These are phyloP conservation scores for Drosophila nr. perissopoda DNA, from an alignment of 2,888 invertebrate genomes.

Conservation along the genomic window DNA sequence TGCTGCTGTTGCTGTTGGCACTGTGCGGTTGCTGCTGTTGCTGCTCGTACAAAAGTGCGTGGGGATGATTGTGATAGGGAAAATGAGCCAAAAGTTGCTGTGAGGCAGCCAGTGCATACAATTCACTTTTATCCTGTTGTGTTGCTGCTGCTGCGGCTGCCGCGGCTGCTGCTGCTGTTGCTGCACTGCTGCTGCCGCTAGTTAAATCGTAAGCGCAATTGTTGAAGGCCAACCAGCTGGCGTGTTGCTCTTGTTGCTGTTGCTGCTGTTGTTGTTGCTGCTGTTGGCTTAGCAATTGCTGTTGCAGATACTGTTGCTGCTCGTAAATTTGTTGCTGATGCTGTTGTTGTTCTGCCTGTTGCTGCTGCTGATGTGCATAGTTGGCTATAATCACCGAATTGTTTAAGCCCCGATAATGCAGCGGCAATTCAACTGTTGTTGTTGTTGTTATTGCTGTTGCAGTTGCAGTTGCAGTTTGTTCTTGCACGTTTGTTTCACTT, in stretches of 20 bases:
- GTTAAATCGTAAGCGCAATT: constrained; percentile 63
- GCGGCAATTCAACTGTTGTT: constrained; percentile 61
- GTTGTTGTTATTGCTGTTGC: constrained; percentile 27
- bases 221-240: constrained; percentile 62
- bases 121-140: constrained; percentile 56
- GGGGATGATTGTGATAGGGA: constrained; percentile 50
- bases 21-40: constrained; percentile 50
- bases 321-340: constrained; percentile 65
- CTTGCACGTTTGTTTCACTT: constrained; percentile 63
- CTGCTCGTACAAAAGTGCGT: constrained; percentile 66
- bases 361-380: constrained; percentile 68
- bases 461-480: constrained; percentile 42
- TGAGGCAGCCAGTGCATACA: constrained; percentile 64
- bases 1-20: constrained; percentile 58
- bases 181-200: constrained; percentile 54
- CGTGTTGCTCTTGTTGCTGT: constrained; percentile 60
- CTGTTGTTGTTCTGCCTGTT: constrained; percentile 60
- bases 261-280: constrained; percentile 67
- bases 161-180: constrained; percentile 54
- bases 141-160: constrained; percentile 46
- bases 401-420: constrained; percentile 83
- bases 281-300: constrained; percentile 70
- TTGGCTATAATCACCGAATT: constrained; percentile 84
- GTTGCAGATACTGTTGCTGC: constrained; percentile 65
- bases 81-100: constrained; percentile 69